Conservation (phyloP, 2,888 invertebrate species). For the Ommatoiulus sabulosus region DNA sequence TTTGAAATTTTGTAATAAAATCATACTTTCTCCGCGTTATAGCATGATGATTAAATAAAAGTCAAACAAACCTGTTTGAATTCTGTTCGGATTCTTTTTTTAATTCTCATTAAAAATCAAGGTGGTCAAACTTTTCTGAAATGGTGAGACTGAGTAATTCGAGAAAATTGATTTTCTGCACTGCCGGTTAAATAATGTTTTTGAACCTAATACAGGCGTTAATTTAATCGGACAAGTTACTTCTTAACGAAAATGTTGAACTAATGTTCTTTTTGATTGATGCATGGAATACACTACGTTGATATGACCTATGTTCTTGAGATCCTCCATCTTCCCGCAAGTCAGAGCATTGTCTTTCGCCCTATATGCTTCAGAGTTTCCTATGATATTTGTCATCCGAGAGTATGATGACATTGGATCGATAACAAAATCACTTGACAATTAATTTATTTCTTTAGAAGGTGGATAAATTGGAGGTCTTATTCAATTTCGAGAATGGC, state of each 20-base stretch:
- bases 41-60: too few relatives aligned
- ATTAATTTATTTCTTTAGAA: neutral
- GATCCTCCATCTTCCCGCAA: neutral
- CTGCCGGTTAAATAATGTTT: neutral
- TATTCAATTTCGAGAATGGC: neutral
- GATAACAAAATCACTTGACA: neutral
- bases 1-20: too few relatives aligned
- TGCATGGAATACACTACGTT: neutral
- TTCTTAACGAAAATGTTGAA: neutral
- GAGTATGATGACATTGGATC: neutral
- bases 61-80: too few relatives aligned
- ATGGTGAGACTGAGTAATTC: neutral
- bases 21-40: too few relatives aligned
- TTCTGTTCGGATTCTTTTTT: too few relatives aligned
- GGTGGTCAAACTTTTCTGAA: neutral
- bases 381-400: neutral
- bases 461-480: neutral
- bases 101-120: too few relatives aligned
- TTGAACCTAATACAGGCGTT: neutral
- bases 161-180: neutral
- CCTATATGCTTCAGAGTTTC: neutral
- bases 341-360: neutral
- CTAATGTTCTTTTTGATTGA: constrained; percentile 8
- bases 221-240: neutral
- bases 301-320: constrained; percentile 29